These are phyloP conservation scores for Dasysyrphus tricinctus DNA, from an alignment of 2,888 invertebrate species.

Conservation along the genomic window DNA sequence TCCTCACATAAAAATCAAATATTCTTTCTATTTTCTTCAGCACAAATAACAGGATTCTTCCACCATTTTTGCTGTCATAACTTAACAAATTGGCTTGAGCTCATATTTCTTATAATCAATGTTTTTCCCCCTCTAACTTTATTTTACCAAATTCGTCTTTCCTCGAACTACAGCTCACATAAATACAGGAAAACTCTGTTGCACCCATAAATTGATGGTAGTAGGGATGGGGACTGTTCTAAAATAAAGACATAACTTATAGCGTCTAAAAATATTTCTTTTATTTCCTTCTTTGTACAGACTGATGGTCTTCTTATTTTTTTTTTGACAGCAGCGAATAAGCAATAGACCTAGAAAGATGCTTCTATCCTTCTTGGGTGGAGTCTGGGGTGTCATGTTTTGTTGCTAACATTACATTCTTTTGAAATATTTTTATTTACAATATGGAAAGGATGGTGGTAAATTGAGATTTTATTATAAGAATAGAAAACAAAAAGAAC, in stretches of 20 bases:
- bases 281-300: conserved; percentile 3
- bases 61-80: conserved; percentile 71
- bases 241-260: conserved; percentile 73
- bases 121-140: conserved; percentile 26
- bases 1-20: conserved; percentile 16
- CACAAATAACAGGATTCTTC: conserved; percentile 55
- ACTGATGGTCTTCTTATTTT: conserved; percentile 2
- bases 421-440: conserved; percentile 60
- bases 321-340: conserved; percentile 25
- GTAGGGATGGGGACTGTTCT: conserved; percentile 52
- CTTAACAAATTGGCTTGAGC: conserved; percentile 73
- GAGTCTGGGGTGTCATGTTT: conserved; percentile 65
- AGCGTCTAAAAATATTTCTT: conserved; percentile 63
- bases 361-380: neutral
- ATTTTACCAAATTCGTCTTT: conserved; percentile 22
- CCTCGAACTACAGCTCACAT: neutral
- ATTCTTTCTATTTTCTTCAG: conserved; percentile 5
- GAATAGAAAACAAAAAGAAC: conserved; percentile 30
- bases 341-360: conserved; percentile 13
- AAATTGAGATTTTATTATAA: conserved; percentile 63
- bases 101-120: conserved; percentile 72
- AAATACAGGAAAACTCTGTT: neutral
- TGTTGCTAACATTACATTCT: conserved; percentile 55
- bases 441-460: conserved; percentile 34
- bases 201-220: neutral